Evolutionary conservation across 1,140 invertebrate genomes (phyloP).

Genomic region (Andrena cerasifolii): DNA sequence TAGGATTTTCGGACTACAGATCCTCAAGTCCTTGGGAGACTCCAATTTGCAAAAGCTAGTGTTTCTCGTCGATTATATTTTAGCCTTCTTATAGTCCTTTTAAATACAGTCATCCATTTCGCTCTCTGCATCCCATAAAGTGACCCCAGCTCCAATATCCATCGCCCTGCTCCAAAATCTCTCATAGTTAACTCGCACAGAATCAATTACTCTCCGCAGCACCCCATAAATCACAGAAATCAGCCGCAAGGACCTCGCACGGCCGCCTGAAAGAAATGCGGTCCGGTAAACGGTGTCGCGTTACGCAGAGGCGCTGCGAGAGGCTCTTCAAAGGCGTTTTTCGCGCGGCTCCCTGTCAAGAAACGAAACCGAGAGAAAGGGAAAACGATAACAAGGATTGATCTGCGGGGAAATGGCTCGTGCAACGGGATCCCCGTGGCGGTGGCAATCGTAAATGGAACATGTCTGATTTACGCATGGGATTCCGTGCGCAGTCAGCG

Average conservation of each 20-base stretch:
- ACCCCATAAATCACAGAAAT: background rate
- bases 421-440: constrained; percentile 51
- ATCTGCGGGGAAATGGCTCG: constrained; percentile 62
- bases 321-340: background rate
- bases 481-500: constrained; percentile 34
- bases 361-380: background rate
- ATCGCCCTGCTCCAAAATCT: too few species aligned
- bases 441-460: constrained; percentile 67
- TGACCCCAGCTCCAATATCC: too few species aligned
- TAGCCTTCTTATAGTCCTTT: background rate
- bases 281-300: constrained; percentile 21
- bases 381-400: constrained; percentile 60
- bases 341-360: background rate
- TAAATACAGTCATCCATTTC: too few species aligned
- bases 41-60: constrained; percentile 7
- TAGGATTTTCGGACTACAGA: constrained; percentile 9
- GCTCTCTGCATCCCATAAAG: too few species aligned
- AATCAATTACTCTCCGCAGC: too few species aligned
- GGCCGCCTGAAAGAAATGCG: background rate
- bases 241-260: background rate
- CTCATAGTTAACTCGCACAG: background rate
- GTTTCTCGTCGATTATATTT: background rate
- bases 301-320: constrained; percentile 22
- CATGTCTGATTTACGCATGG: constrained; percentile 68
- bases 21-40: background rate